Base-by-base conservation (phyloP, 2,797 vertebrate genomes). In the Dryobates pubescens region DNA sequence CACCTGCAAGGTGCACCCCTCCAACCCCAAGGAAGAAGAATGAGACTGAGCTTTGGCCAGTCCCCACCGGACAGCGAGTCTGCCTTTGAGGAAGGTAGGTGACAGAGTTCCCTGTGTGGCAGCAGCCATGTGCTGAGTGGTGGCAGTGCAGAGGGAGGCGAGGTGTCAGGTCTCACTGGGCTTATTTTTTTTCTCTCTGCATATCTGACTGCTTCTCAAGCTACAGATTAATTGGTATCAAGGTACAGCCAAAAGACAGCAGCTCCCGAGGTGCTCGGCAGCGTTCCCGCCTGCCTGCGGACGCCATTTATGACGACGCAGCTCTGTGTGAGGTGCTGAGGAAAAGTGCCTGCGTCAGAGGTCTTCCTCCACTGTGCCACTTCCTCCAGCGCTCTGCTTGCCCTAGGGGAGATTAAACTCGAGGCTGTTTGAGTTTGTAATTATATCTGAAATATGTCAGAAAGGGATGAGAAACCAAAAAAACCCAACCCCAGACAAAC, bases 51-150 rank as follows among this genome's bases (percentile, higher is more conserved):
- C 19, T 63, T 43, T 8, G 27, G 56, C 34, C 36, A 11, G 7
- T 10, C 30, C 38, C 20, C 13, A 45, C 13, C 14, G 23, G 9
- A 4, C 24, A 8, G 47, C 36, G 6, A 26, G 22, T 3, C 19
- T 27, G 32, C 29, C 32, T 34, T 16, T 34, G 59, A 38, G 49
- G 49, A 23, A 47, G 51, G 57, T 3, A 20, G 13, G 32, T 57
- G 32, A 41, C 32, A 24, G 43, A 27, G 53, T 5, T 73, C 17
- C 13, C 29, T 7, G 3, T 0, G 2, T 11, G 32, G 67, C 36
- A 53, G 57, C 19, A 38, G 77, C 73, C 2, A 0, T 7, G 2
- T 0, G 10, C 57, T 5, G 53, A 36, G 68, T 1, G 4, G 6
- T 3, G 13, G 17, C 5, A 0, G 10, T 10, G 29, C 38, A 23